phyloP scores from a whole-genome alignment of 2,113 vertebrate genomes.

The Gambusia holbrooki region DNA sequence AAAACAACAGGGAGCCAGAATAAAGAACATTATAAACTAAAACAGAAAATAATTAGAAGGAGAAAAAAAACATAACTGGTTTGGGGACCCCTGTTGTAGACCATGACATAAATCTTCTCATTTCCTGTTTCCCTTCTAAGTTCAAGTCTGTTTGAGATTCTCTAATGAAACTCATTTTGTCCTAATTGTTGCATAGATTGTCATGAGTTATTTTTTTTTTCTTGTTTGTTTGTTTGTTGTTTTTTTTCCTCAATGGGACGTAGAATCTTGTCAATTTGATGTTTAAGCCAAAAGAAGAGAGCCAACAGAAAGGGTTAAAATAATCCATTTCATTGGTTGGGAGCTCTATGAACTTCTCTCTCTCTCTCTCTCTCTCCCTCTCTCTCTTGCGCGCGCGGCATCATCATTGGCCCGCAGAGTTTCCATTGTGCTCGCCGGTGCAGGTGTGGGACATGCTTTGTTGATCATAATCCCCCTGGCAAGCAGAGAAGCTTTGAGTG shows the following conservation, averaged over 20 bases:
- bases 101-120: too few relatives aligned
- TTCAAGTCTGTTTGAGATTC: background rate
- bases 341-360: conserved; percentile 74
- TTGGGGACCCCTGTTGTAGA: too few relatives aligned
- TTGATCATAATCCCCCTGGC: conserved; percentile 89
- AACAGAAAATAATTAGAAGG: too few relatives aligned
- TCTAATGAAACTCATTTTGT: background rate
- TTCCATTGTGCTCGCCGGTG: conserved; percentile 80
- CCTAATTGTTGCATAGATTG: conserved; percentile 20
- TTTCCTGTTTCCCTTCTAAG: background rate
- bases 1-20: too few relatives aligned
- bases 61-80: too few relatives aligned
- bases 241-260: conserved; percentile 60
- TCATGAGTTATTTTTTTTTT: conserved; percentile 42
- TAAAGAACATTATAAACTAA: too few relatives aligned
- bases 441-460: conserved; percentile 94
- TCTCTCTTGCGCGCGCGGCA: conserved; percentile 67
- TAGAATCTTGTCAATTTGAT: conserved; percentile 59
- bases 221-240: background rate
- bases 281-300: conserved; percentile 54
- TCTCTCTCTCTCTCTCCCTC: conserved; percentile 59
- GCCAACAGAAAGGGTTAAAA: conserved; percentile 76
- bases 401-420: conserved; percentile 78
- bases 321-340: conserved; percentile 74
- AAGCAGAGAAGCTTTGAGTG: conserved; percentile 89